A percentile compares a stretch with the other conserved stretches of the same genome.
phyloP scores from a whole-genome alignment of 2,888 invertebrate genomes.

The Xiphydria camelus region DNA sequence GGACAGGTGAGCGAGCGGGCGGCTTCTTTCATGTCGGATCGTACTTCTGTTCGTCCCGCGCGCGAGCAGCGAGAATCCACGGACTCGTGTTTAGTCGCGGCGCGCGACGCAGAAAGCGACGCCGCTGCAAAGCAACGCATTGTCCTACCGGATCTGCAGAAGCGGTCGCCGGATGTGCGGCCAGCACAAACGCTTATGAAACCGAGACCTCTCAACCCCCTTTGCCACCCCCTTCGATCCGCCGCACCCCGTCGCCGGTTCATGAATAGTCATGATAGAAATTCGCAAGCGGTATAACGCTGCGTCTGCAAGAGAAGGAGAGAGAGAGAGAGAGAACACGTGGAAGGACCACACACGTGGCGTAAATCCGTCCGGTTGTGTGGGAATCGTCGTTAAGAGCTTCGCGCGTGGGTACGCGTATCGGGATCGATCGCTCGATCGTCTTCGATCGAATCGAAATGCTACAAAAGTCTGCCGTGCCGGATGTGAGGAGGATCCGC shows the following conservation, averaged over 20 bases:
- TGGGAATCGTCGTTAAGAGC: constrained; percentile 13
- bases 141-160: constrained; percentile 40
- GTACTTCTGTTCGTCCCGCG: constrained; percentile 50
- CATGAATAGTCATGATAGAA: constrained; percentile 34
- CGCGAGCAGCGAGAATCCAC: background rate
- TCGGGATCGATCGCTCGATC: too few species aligned
- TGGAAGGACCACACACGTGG: constrained; percentile 3
- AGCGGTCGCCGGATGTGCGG: constrained; percentile 41
- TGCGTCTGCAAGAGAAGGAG: too few species aligned
- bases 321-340: too few species aligned
- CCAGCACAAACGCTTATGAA: constrained; percentile 26
- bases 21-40: constrained; percentile 53
- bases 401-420: constrained; percentile 5
- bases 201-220: background rate
- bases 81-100: background rate
- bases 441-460: too few species aligned
- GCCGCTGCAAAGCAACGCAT: constrained; percentile 23
- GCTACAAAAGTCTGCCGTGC: too few species aligned
- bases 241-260: constrained; percentile 13
- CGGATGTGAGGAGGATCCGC: too few species aligned
- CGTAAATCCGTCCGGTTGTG: too few species aligned
- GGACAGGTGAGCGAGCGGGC: constrained; percentile 33
- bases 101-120: background rate
- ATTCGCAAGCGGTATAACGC: too few species aligned
- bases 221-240: background rate